Base-by-base conservation (phyloP, 2,888 invertebrate genomes). In the Drosophila emarginata region DNA sequence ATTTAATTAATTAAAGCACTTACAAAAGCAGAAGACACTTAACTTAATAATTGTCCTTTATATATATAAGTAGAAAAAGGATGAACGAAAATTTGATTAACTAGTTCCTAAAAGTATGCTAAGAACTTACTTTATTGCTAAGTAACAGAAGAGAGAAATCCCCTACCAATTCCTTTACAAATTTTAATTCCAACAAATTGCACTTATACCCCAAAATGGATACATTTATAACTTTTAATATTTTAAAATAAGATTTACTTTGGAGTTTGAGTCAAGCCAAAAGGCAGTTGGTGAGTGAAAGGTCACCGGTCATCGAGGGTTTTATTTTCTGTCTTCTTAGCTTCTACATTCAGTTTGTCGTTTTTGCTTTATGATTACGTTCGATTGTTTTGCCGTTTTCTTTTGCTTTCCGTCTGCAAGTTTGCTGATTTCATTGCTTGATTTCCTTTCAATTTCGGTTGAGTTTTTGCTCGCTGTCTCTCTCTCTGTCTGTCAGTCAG, bases 391-490 rank as follows among this genome's bases (percentile, higher is more conserved):
- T 63, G 67, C 62, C 54, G 57, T 37, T 66, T 66, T 53, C 61
- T 58, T 56, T 63, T 76, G 64, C 64, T 68, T 40, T 39, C 65
- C 15, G 72, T 78, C 73, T 78, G 78, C 68, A 87, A 80, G 64
- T 73, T 80, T 71, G 65, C 70, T 80, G 84, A 73, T 80, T 76
- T 78, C 78, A 62, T 71, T 70, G 65, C 64, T 57, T 67, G 68
- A 52, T 58, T 65, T 67, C 54, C 68, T 32, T 59, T 68, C 52
- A 58, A 62, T 73, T 80, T 72, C 67, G 73, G 65, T 87, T 76
- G 65, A 68, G 76, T 72, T 73, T 72, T 75, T 59, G 72, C 65
- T 64, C 57, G 45, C 61, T 57, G 36, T 62, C 51, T 26, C 37
- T 63, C 14, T 11, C 53, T 21, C 45, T 12, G 6, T 37, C 28